Conservation (phyloP, 2,888 invertebrate species). For the Andricus quercusramuli region DNA sequence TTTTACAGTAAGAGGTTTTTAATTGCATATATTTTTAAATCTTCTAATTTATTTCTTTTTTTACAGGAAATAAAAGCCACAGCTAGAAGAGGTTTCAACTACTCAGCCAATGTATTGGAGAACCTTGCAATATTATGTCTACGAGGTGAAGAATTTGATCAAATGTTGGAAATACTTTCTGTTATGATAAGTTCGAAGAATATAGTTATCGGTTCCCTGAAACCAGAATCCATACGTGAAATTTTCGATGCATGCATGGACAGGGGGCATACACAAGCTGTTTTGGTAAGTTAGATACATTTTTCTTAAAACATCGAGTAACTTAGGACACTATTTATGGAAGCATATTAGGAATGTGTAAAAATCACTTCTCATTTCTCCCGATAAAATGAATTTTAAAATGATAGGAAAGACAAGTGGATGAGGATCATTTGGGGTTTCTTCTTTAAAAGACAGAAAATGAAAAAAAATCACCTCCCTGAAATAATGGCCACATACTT, state of each 20-base stretch:
- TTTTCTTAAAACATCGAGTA: neutral
- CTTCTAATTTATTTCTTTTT: neutral
- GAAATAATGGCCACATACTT: too few relatives aligned
- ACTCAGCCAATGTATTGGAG: slow-evolving; percentile 41
- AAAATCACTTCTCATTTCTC: too few relatives aligned
- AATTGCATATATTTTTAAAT: neutral
- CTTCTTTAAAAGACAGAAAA: too few relatives aligned
- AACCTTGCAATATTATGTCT: slow-evolving; percentile 72
- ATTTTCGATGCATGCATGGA: slow-evolving; percentile 81
- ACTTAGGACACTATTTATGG: too few relatives aligned
- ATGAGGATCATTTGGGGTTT: too few relatives aligned
- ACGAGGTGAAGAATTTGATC: slow-evolving; percentile 80
- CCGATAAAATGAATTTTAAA: too few relatives aligned
- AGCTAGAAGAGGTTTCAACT: slow-evolving; percentile 31
- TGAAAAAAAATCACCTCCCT: too few relatives aligned
- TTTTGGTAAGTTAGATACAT: slow-evolving; percentile 78
- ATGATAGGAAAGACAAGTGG: too few relatives aligned
- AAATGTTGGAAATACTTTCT: slow-evolving; percentile 69
- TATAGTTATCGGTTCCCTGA: slow-evolving; percentile 80
- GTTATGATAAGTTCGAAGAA: slow-evolving; percentile 65
- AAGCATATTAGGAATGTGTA: too few relatives aligned
- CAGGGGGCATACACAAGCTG: slow-evolving; percentile 79
- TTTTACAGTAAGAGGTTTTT: slow-evolving; percentile 61
- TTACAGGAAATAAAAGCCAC: slow-evolving; percentile 39
- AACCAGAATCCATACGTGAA: slow-evolving; percentile 79